Evolutionary conservation across 2,113 vertebrate genomes (phyloP).

Genomic region (Trichomycterus rosablanca): DNA sequence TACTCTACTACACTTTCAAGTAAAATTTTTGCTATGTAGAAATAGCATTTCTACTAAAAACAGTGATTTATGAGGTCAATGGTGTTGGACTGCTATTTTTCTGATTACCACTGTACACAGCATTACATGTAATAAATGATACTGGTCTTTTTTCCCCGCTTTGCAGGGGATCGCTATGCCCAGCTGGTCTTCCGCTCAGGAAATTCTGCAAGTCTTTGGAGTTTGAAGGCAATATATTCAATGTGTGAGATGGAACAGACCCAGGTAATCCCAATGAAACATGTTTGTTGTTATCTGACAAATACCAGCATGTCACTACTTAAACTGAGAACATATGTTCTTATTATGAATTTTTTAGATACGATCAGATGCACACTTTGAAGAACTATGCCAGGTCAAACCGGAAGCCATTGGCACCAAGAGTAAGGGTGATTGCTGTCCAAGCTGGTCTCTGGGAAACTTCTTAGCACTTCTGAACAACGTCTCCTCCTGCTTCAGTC

Average conservation of each 20-base stretch:
- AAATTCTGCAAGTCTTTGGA: constrained; percentile 94
- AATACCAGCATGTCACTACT: neutral
- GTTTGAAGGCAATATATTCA: constrained; percentile 87
- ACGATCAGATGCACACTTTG: constrained; percentile 81
- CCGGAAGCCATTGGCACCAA: constrained; percentile 47
- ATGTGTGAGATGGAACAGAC: constrained; percentile 95
- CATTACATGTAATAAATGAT: too few species aligned
- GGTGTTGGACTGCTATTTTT: too few species aligned
- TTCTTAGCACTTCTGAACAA: constrained; percentile 89
- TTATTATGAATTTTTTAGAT: constrained; percentile 74
- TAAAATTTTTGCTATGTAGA: too few species aligned
- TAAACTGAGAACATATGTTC: neutral
- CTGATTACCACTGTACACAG: too few species aligned
- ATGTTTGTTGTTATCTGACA: neutral
- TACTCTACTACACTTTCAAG: too few species aligned
- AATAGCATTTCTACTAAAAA: too few species aligned
- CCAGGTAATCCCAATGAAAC: constrained; percentile 70
- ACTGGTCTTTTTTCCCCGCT: neutral
- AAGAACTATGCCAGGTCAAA: constrained; percentile 78
- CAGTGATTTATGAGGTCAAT: too few species aligned
- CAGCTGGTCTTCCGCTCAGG: constrained; percentile 96
- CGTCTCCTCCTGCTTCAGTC: constrained; percentile 82
- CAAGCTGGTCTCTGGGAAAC: constrained; percentile 97
- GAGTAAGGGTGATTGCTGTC: constrained; percentile 77
- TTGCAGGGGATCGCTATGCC: constrained; percentile 82